Conservation (phyloP, 2,113 vertebrate genomes). For the Centropus unirufus region DNA sequence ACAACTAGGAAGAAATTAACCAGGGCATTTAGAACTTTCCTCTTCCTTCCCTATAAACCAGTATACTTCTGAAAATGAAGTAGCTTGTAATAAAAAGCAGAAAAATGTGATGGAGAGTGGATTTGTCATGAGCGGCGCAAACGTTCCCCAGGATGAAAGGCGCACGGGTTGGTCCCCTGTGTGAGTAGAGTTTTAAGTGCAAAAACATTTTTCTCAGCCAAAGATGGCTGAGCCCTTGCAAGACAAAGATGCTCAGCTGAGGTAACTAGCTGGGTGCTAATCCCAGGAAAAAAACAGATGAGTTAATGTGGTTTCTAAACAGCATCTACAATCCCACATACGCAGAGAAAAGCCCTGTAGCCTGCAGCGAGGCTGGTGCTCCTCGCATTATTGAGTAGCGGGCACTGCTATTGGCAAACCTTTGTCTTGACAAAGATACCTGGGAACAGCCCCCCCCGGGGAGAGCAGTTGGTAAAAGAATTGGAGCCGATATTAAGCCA, state of each 20-base stretch:
- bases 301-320: background rate
- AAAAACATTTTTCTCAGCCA: background rate
- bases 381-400: background rate
- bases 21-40: background rate
- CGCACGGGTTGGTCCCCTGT: background rate
- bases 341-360: background rate
- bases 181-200: no score
- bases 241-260: background rate
- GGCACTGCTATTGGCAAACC: background rate
- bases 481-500: conserved; percentile 47
- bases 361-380: background rate
- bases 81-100: background rate
- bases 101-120: background rate
- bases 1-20: background rate
- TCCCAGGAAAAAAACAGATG: background rate
- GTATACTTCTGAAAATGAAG: background rate
- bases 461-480: background rate
- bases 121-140: background rate
- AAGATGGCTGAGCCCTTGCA: background rate
- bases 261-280: background rate
- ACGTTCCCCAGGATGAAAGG: background rate
- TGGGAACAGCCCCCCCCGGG: background rate
- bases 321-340: background rate
- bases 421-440: background rate
- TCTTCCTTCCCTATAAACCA: background rate